A percentile compares a stretch with the other conserved stretches of the same genome.
Conservation (phyloP, 2,797 vertebrate species). For the Poecilia gillii region DNA sequence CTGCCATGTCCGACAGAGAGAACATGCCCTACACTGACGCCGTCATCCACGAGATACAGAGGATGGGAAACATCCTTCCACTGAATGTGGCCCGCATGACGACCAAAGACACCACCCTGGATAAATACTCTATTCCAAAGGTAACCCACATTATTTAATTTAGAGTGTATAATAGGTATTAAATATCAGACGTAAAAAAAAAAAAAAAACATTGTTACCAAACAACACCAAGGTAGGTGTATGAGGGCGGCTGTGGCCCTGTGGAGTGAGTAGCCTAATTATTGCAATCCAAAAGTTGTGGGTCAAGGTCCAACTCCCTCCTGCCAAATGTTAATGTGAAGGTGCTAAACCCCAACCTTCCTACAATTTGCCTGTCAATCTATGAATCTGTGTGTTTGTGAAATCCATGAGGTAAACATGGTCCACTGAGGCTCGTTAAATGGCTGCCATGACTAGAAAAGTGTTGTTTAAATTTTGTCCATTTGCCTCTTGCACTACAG, state of each 20-base stretch:
- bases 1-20: constrained; percentile 62
- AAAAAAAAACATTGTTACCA: neutral
- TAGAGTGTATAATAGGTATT: neutral
- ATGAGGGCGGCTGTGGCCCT: neutral
- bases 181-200: neutral
- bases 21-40: constrained; percentile 73
- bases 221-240: neutral
- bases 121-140: constrained; percentile 3
- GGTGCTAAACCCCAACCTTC: neutral
- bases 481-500: neutral
- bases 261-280: neutral
- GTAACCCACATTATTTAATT: neutral
- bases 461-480: neutral
- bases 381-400: neutral
- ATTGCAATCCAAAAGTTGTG: neutral
- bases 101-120: neutral
- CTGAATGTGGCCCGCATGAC: neutral
- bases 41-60: constrained; percentile 59
- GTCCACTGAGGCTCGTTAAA: neutral
- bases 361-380: neutral
- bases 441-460: neutral
- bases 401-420: neutral
- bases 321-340: neutral
- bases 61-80: neutral
- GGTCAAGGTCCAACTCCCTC: neutral